Base-by-base conservation (phyloP, 2,888 invertebrate species). In the Aporophyla lueneburgensis region DNA sequence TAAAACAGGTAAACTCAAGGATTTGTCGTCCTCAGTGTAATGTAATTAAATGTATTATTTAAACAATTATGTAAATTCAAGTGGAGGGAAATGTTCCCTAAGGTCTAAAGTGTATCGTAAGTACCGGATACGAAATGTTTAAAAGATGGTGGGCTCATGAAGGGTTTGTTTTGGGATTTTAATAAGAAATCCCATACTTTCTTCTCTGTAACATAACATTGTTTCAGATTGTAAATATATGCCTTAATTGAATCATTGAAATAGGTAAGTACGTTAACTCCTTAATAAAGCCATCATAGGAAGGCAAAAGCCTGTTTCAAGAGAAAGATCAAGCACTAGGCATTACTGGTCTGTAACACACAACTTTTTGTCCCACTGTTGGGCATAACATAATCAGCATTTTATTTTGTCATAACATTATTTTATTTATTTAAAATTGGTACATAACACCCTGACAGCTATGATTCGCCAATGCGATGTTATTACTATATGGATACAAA, bases 41-140 rank as follows among this genome's bases (percentile, higher is more conserved):
- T 90, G 90, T 91, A 92, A 92, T 92, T 91, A 91, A 91, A 92
- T 89, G 91, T 91, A 90, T 93, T 93, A 92, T 93, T 93, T 93
- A 92, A 92, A 92, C 92, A 93, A 93, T 93, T 93, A 93, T 93
- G 93, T 89, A 93, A 93, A 93, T 92, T 88, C 88, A 89, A 87
- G 90, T 84, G 83, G 82, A 87, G 84, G 83, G 89, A 90, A 92
- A 92, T 89, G 91, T 91, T 88, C 78, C 79, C 78, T 90, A 89
- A 91, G 91, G 91, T 90, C 89, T 92, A 90, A 90, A 80, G 85
- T 89, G 90, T 89, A 84, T 81, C 83, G 78, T 84, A 69, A 81
- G 74, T 24, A 40, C 19, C 69, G 40, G 56, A 71, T 70, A 77
- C 54, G 24, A 68, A 75, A 68, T 70, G 65, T 81, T n/a, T 75